phyloP scores from a whole-genome alignment of 2,797 vertebrate genomes.

The Antennarius maculatus region DNA sequence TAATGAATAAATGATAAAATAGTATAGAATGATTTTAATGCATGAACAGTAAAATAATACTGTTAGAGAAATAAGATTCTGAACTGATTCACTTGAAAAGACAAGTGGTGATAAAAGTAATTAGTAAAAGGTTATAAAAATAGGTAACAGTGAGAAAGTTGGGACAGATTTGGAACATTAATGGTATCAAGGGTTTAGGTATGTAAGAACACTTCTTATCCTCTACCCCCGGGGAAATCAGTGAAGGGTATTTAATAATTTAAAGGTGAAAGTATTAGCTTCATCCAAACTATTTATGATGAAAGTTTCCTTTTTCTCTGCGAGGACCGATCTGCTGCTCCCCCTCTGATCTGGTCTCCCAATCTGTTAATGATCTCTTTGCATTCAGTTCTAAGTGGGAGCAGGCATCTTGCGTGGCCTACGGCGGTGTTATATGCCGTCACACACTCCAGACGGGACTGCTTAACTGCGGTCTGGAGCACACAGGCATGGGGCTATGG shows the following conservation, averaged over 20 bases:
- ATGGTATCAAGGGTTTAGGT: constrained; percentile 50
- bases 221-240: constrained; percentile 45
- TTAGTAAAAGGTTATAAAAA: constrained; percentile 1
- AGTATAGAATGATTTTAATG: too few relatives aligned
- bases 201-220: constrained; percentile 52
- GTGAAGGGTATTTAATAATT: constrained; percentile 56
- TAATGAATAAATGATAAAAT: background rate
- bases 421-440: constrained; percentile 76
- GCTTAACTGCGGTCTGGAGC: constrained; percentile 83
- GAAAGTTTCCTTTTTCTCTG: constrained; percentile 40
- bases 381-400: constrained; percentile 77
- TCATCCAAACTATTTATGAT: constrained; percentile 34
- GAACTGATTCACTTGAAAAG: too few relatives aligned
- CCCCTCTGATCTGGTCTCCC: constrained; percentile 31
- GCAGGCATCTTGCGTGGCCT: constrained; percentile 75
- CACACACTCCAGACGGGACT: constrained; percentile 83
- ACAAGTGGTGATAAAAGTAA: constrained; percentile 20
- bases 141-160: constrained; percentile 36
- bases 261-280: constrained; percentile 50
- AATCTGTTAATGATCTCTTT: constrained; percentile 82
- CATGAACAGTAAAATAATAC: too few relatives aligned
- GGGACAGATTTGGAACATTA: constrained; percentile 34
- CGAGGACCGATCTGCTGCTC: constrained; percentile 35
- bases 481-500: constrained; percentile 65
- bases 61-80: too few relatives aligned